Evolutionary conservation across 2,888 invertebrate genomes (phyloP), one percentile per base, ranked within the genome.

Genomic region (Chymomyza fuscimana): DNA sequence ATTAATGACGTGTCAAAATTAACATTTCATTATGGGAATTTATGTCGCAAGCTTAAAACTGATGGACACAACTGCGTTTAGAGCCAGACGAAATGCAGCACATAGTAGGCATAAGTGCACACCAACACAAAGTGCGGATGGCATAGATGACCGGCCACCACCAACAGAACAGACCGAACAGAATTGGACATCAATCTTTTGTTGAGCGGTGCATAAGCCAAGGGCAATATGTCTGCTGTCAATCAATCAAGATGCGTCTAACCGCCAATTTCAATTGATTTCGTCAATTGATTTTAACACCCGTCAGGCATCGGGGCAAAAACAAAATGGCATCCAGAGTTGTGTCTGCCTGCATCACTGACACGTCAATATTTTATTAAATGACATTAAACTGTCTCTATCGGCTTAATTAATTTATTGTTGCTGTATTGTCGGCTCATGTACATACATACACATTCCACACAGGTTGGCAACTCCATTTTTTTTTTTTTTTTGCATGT

Each of bases 321-420:
- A 86, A 86, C 83, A 83, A 83, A 83, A 83, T 83, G 83, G 83
- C 83, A 86, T 72, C 75, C 69, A 70, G 63, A 71, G 59, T 68
- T 61, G 60, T 65, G 46, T 65, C 51, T 65, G 63, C 19, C 36
- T 59, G 61, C 69, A 74, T 70, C 51, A 63, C 66, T 81, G 87
- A 78, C 82, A 86, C 89, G 88, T 90, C 91, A 90, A 90, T 90
- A 90, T 90, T 89, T 90, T 90, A 90, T 90, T 90, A 90, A 90
- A 90, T 90, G 89, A 90, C 89, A 91, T 91, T 90, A 91, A 91
- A 90, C 87, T 90, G 89, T 91, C 91, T 91, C 90, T 89, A 91
- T 91, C 90, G 90, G 85, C 90, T 91, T 91, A 91, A 91, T 91
- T 91, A 91, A 91, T 91, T 91, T 91, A 91, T 91, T 91, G 85